Evolutionary conservation across 2,113 vertebrate species (phyloP).

Genomic region (Micronycteris hirsuta): DNA sequence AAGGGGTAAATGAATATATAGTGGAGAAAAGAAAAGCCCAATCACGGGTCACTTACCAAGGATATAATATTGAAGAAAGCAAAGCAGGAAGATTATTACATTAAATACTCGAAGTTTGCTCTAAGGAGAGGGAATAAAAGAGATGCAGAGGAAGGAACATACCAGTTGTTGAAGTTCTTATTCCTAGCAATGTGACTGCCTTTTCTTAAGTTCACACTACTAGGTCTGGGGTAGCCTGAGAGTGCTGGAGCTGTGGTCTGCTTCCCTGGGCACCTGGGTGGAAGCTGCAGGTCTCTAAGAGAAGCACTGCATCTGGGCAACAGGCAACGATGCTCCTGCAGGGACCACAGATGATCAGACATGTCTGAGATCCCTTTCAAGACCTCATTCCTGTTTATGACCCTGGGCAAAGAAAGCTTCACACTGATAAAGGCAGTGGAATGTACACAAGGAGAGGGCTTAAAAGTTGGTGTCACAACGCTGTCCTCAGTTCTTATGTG

Average conservation of each 20-base stretch:
- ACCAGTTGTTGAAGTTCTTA: neutral
- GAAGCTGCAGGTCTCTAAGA: neutral
- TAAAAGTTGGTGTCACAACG: neutral
- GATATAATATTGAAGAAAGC: neutral
- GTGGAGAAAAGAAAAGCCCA: neutral
- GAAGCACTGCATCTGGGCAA: neutral
- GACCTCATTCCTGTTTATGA: neutral
- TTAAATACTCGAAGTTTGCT: neutral
- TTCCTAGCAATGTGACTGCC: neutral
- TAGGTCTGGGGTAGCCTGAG: neutral
- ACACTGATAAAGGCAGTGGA: neutral
- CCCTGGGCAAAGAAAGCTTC: neutral
- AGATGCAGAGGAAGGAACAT: neutral
- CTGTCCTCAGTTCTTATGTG: neutral
- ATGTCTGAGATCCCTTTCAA: neutral
- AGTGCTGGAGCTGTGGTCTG: neutral
- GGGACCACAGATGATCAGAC: neutral
- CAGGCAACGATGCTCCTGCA: neutral
- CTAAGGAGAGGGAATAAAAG: neutral
- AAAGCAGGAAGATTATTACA: neutral
- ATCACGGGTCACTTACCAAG: neutral
- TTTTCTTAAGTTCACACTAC: neutral
- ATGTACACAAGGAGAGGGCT: neutral
- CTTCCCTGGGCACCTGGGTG: neutral
- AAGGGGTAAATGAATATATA: neutral